A percentile compares a stretch with the other conserved stretches of the same genome.
phyloP scores from a whole-genome alignment of 2,113 vertebrate genomes.

The Azemiops feae region DNA sequence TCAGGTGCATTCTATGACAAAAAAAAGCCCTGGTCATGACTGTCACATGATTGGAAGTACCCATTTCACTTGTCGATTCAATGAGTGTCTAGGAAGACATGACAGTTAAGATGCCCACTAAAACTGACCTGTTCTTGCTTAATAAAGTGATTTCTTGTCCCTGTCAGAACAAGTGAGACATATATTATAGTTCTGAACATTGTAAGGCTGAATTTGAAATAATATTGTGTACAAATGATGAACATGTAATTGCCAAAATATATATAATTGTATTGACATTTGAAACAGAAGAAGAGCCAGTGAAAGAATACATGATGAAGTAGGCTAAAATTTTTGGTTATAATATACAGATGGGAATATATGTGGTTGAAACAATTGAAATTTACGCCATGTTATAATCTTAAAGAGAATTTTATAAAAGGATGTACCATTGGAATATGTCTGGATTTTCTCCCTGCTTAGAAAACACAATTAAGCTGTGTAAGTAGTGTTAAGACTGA shows the following conservation, averaged over 20 bases:
- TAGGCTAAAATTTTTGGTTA: not conserved
- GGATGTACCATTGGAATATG: not conserved
- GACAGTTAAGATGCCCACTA: not conserved
- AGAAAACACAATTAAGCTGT: slow-evolving; percentile 36
- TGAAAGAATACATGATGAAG: not conserved
- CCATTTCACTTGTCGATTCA: not conserved
- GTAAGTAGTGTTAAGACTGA: not conserved
- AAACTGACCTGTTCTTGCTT: slow-evolving; percentile 11
- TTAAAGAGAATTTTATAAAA: not conserved
- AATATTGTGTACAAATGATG: not conserved
- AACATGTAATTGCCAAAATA: not conserved
- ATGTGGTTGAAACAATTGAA: not conserved
- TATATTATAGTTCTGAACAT: not conserved
- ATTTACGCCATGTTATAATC: not conserved
- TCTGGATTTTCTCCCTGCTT: slow-evolving; percentile 15
- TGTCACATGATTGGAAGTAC: not conserved
- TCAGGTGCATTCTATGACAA: too few species aligned
- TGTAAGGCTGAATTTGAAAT: not conserved
- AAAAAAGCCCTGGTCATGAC: not conserved
- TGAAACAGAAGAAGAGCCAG: not conserved
- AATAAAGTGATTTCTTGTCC: not conserved
- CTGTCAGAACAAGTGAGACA: slow-evolving; percentile 3
- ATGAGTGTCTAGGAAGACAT: slow-evolving; percentile 40
- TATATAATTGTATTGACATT: not conserved
- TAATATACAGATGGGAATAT: not conserved